Percentiles rank a stretch among this genome's conserved stretches.
These are phyloP conservation scores for Loriculus beryllinus DNA, from an alignment of 2,797 vertebrate genomes.

Conservation along the genomic window DNA sequence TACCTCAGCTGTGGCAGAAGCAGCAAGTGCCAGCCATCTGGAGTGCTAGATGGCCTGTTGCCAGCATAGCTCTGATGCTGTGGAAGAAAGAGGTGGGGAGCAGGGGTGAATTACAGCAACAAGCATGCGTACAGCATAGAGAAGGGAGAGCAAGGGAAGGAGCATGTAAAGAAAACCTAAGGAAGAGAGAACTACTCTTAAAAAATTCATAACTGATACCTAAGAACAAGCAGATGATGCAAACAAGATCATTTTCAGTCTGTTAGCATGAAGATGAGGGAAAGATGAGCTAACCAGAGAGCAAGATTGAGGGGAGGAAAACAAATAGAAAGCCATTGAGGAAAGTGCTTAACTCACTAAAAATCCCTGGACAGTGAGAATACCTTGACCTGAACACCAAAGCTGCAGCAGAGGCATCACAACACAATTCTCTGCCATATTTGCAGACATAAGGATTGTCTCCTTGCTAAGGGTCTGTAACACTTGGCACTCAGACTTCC, in stretches of 20 bases:
- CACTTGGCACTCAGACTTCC: rapidly evolving
- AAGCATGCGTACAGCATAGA: not conserved
- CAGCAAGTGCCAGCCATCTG: slow-evolving; percentile 55
- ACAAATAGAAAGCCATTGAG: not conserved
- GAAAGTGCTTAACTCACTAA: not conserved
- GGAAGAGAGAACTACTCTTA: not conserved
- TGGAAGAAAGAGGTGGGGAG: not conserved
- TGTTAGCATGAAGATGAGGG: not conserved
- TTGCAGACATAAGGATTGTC: not conserved
- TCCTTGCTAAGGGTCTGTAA: not conserved
- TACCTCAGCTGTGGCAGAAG: slow-evolving; percentile 16
- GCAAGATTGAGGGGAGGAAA: rapidly evolving
- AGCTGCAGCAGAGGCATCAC: not conserved
- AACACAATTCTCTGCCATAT: not conserved
- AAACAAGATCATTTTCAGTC: not conserved
- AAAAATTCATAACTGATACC: not conserved
- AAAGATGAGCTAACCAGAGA: not conserved
- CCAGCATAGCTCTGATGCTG: not conserved
- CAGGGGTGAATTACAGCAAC: not conserved
- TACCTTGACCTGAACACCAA: not conserved
- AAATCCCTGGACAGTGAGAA: not conserved
- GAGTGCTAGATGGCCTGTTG: not conserved
- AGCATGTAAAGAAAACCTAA: rapidly evolving
- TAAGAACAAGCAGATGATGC: not conserved
- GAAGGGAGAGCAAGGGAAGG: not conserved